Conservation (phyloP, 2,888 invertebrate species). For the Itoplectis maculator region DNA sequence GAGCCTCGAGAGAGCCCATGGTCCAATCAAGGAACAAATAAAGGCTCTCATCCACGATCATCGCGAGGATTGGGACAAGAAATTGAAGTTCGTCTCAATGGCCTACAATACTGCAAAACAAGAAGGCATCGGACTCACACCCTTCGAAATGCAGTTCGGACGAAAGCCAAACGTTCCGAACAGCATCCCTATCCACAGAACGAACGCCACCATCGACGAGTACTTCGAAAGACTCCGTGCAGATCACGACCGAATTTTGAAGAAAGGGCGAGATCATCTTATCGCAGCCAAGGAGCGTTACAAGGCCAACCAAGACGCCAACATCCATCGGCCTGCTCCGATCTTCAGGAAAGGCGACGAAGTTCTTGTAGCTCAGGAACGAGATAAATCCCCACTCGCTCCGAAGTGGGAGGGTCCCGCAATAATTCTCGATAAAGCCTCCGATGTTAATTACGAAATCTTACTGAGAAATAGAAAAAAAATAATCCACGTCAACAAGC, state of each 20-base stretch:
- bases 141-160: slow-evolving; percentile 27
- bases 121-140: neutral
- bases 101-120: neutral
- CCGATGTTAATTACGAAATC: slow-evolving; percentile 18
- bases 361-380: slow-evolving; percentile 18
- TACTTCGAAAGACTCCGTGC: neutral
- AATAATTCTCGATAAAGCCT: neutral
- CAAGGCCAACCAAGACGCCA: neutral
- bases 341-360: neutral
- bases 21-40: neutral
- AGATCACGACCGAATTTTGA: neutral
- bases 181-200: neutral
- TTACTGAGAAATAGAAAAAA: slow-evolving; percentile 16
- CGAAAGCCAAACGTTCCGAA: neutral
- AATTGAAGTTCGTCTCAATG: slow-evolving; percentile 15
- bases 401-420: neutral
- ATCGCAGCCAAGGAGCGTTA: neutral
- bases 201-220: neutral
- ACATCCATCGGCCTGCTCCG: neutral
- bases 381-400: neutral
- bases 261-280: neutral
- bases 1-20: slow-evolving; percentile 4
- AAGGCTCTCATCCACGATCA: slow-evolving; percentile 13
- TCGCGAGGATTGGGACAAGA: slow-evolving; percentile 13
- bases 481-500: neutral